Percentiles rank a stretch among this genome's conserved stretches.
Evolutionary conservation across 2,888 invertebrate species (phyloP).

Genomic region (Apocheima hispidaria): DNA sequence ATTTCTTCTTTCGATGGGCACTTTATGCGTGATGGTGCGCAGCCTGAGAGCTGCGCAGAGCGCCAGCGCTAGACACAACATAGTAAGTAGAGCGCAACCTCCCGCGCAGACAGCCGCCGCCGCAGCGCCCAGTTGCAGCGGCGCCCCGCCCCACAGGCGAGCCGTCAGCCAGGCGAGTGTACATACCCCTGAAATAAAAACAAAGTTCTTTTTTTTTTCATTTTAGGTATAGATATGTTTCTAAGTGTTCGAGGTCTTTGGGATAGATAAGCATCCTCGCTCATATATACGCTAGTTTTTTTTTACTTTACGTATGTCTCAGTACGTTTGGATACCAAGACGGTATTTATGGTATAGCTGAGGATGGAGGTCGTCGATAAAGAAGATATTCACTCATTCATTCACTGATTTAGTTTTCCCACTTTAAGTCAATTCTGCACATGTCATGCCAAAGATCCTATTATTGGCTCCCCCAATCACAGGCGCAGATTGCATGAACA

Average conservation of each 20-base stretch:
- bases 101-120: slow-evolving; percentile 89
- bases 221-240: background rate
- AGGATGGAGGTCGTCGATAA: too few relatives aligned
- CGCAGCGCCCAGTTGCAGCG: slow-evolving; percentile 82
- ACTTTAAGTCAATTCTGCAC: too few relatives aligned
- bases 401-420: too few relatives aligned
- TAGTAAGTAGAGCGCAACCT: slow-evolving; percentile 88
- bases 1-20: slow-evolving; percentile 85
- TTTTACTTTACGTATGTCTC: background rate
- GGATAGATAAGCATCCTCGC: too few relatives aligned
- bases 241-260: too few relatives aligned
- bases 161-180: slow-evolving; percentile 89
- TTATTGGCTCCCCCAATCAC: too few relatives aligned
- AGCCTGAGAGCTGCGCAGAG: slow-evolving; percentile 88
- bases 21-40: slow-evolving; percentile 85
- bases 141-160: slow-evolving; percentile 88
- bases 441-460: too few relatives aligned
- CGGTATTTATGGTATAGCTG: too few relatives aligned
- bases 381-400: too few relatives aligned
- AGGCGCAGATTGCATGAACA: too few relatives aligned
- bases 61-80: slow-evolving; percentile 89
- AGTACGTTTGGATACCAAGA: too few relatives aligned
- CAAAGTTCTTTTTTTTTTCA: background rate
- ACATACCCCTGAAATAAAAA: slow-evolving; percentile 86
- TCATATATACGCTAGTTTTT: background rate